Conservation (phyloP, 1,140 invertebrate species). For the Babylonia areolata region DNA sequence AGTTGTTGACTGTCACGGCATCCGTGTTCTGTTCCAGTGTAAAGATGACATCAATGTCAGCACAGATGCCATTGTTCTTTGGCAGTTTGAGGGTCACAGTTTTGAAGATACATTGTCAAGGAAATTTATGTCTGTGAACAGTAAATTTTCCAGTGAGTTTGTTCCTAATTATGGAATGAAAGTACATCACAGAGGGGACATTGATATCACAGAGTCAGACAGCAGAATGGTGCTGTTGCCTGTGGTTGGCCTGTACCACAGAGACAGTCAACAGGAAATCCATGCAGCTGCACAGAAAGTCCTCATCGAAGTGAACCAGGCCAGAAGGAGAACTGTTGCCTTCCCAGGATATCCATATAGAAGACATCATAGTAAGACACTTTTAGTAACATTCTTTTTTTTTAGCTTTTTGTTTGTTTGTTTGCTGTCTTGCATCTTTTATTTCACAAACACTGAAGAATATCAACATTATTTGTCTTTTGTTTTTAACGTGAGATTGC, state of each 20-base stretch:
- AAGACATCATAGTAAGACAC: too few species aligned
- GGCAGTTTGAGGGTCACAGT: background rate
- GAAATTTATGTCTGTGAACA: background rate
- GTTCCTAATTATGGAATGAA: too few species aligned
- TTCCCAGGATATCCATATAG: background rate
- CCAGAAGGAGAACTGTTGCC: background rate
- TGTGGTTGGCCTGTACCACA: slow-evolving; percentile 85
- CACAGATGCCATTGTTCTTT: slow-evolving; percentile 12
- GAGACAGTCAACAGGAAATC: background rate
- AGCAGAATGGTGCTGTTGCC: background rate
- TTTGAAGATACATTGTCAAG: background rate
- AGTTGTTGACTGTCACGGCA: background rate
- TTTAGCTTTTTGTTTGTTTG: too few species aligned
- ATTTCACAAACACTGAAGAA: too few species aligned
- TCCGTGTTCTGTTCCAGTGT: background rate
- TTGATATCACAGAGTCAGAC: background rate
- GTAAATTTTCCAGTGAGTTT: too few species aligned
- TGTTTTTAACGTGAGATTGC: too few species aligned
- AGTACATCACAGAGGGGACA: background rate
- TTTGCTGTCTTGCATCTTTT: too few species aligned
- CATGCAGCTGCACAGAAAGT: background rate
- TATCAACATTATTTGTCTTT: too few species aligned
- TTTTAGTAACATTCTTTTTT: background rate
- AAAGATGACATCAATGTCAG: background rate
- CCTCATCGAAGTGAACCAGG: background rate